Base-by-base conservation (phyloP, 2,113 vertebrate species). In the Illadopsis cleaveri region DNA sequence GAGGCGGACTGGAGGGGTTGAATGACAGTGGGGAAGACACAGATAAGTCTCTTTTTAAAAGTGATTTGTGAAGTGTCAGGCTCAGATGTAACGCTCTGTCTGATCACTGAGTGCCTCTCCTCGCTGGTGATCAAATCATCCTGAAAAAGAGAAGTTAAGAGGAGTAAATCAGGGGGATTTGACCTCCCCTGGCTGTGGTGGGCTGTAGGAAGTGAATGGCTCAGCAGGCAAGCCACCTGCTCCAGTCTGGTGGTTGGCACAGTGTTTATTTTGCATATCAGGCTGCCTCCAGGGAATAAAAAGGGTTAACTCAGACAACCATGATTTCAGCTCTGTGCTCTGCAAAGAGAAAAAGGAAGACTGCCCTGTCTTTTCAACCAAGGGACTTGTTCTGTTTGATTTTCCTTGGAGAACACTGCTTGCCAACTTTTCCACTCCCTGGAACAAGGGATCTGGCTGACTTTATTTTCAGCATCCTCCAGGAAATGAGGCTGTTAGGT, bases 381-480 rank as follows among this genome's bases (percentile, higher is more conserved):
- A 89, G 76, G 28, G 47, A 90, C 48, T 71, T 37, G 12, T 58
- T 90, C 56, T 83, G 25, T 92, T 86, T 90, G 60, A 48, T 86
- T 94, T 95, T 73, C 76, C 48, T 75, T 81, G 51, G 71, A 93
- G 76, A 83, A 71, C n/a, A 65, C 23, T 3, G 2, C 60, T 70
- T 83, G 88, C 82, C 86, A 95, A 38, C 37, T 75, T 96, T 93
- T 72, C 82, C 48, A 64, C 45, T 79, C 62, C 35, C 51, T 92
- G 82, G 71, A 97, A 94, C 2, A 6, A 86, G 69, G 19, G 4
- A 24, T 21, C 69, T 61, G 65, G 48, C 44, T 92, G 76, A 38
- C 48, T 83, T 95, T 95, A 92, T 96, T 93, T 97, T 84, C 76
- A 92, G 82, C 45, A 27, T n/a, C 28, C n/a, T 92, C 25, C 86